Evolutionary conservation across 2,888 invertebrate genomes (phyloP), one percentile per base, ranked within the genome.

Genomic region (Petrolisthes cinctipes): DNA sequence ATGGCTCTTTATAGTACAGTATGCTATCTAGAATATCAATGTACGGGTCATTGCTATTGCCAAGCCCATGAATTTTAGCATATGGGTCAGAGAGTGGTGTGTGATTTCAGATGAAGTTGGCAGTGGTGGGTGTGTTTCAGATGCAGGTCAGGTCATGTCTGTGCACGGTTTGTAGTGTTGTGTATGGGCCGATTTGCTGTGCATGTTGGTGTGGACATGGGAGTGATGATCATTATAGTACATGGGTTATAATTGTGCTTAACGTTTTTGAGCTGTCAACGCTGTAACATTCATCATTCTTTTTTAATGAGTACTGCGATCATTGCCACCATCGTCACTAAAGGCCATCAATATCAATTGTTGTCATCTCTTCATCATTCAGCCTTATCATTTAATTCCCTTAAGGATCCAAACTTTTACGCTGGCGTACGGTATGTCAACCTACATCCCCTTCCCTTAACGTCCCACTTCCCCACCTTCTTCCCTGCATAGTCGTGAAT

Each of bases 361-460:
- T 71, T 71, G 71, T 71, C 71, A 71, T n/a, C 37, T 37, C n/a
- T 2, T 71, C 71, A 71, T 71, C 71, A 71, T 71, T 71, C 6
- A 71, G 71, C n/a, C 71, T 71, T 61, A 17, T 61, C 71, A 71
- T 71, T 20, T n/a, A n/a, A 71, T 20, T 20, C 14, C 71, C 20
- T 14, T 61, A 71, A 20, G 71, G 71, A 71, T 20, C 71, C 71
- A 71, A 71, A n/a, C 71, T 71, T 71, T 71, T 71, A 71, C 71
- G 71, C 71, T 71, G 71, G 71, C 71, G 71, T 71, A 71, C 20
- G 71, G 9, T 20, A 73, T 73, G n/a, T 17, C 73, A 73, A 11
- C 73, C 14, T 20, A 17, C 79, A 54, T 54, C 5, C 54, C 51
- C 76, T 37, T 14, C 76, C 6, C 17, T 7, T 14, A 17, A 14